These are phyloP conservation scores for Julus scandinavius DNA, from an alignment of 2,888 invertebrate species.

Conservation along the genomic window DNA sequence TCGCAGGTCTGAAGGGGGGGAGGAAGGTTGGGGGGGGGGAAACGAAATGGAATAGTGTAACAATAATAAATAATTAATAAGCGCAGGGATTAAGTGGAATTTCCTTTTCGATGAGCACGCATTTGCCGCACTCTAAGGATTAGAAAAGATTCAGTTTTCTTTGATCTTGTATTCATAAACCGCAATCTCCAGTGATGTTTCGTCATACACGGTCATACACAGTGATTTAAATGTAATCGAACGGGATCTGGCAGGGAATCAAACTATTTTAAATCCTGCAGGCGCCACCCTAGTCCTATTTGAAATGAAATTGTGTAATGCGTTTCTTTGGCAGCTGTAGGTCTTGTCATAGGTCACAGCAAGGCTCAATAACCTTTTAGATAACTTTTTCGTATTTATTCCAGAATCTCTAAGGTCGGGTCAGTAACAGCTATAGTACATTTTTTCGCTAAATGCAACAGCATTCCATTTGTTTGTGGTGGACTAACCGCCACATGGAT, in stretches of 20 bases:
- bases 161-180: neutral
- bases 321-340: neutral
- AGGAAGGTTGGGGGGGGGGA: too few species aligned
- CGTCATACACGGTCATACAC: neutral
- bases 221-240: neutral
- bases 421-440: too few species aligned
- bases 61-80: constrained; percentile 33
- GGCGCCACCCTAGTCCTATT: neutral
- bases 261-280: neutral
- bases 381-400: too few species aligned
- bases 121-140: constrained; percentile 27
- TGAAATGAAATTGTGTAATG: neutral
- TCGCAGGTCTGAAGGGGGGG: neutral
- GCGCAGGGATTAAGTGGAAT: neutral
- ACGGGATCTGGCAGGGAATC: neutral
- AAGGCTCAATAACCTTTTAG: too few species aligned
- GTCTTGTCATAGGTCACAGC: neutral
- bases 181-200: neutral
- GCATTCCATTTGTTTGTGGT: too few species aligned
- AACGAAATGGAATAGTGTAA: neutral
- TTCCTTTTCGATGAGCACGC: neutral
- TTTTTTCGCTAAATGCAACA: too few species aligned
- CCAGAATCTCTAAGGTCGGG: too few species aligned
- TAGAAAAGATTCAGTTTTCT: constrained; percentile 18
- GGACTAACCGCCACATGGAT: too few species aligned